Conservation (phyloP, 1,140 invertebrate species). For the Spodoptera litura region DNA sequence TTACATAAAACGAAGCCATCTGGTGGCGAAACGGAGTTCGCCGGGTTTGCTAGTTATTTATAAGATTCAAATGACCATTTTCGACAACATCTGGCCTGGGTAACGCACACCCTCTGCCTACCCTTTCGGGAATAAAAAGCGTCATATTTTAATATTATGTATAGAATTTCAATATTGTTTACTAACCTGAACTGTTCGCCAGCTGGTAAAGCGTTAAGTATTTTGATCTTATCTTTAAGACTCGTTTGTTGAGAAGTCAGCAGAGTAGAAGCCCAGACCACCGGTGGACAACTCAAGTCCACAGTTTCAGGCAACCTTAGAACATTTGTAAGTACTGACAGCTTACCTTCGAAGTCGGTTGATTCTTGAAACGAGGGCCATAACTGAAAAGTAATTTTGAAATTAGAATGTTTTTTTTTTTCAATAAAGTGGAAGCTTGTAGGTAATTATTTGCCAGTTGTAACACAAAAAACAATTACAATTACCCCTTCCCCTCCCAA, state of each 20-base stretch:
- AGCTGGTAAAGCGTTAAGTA: constrained; percentile 52
- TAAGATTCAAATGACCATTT: too few relatives aligned
- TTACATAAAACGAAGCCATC: too few relatives aligned
- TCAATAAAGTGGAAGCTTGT: too few relatives aligned
- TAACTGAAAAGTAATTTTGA: constrained; percentile 52
- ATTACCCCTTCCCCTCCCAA: too few relatives aligned
- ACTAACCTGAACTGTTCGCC: constrained; percentile 52
- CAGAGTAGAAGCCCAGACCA: constrained; percentile 50
- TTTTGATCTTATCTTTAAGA: constrained; percentile 45
- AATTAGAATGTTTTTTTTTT: too few relatives aligned
- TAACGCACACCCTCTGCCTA: too few relatives aligned
- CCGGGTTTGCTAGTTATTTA: too few relatives aligned
- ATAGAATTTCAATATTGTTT: background rate
- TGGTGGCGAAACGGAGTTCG: too few relatives aligned
- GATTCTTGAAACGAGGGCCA: constrained; percentile 56
- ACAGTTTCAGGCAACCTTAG: constrained; percentile 36
- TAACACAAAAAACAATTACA: too few relatives aligned
- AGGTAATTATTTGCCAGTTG: too few relatives aligned
- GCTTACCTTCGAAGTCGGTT: constrained; percentile 51
- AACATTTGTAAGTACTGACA: constrained; percentile 48
- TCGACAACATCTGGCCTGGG: too few relatives aligned
- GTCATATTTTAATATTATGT: background rate
- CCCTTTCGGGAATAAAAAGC: too few relatives aligned
- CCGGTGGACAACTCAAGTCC: constrained; percentile 42
- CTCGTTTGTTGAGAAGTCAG: constrained; percentile 4